These are phyloP conservation scores for Oophaga sylvatica DNA, from an alignment of 2,797 vertebrate genomes.

Conservation along the genomic window DNA sequence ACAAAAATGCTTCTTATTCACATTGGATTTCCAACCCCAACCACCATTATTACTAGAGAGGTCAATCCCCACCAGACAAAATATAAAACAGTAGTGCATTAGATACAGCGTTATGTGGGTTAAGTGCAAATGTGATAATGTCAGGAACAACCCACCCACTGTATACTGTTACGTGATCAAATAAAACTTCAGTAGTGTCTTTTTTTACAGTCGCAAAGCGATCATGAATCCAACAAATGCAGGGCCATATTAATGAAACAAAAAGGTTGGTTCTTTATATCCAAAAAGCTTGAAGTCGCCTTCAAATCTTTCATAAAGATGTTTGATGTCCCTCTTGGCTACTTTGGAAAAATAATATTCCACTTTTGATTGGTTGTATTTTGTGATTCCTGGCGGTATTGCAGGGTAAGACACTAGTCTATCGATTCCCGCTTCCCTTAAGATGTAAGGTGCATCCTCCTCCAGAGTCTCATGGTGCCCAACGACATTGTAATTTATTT, in stretches of 20 bases:
- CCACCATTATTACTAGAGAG: not conserved
- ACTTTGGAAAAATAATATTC: slow-evolving; percentile 89
- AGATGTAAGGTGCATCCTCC: slow-evolving; percentile 87
- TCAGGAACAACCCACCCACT: slow-evolving; percentile 9
- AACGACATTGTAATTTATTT: slow-evolving; percentile 86
- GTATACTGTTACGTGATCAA: not conserved
- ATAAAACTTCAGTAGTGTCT: slow-evolving; percentile 30
- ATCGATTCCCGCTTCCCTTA: slow-evolving; percentile 86
- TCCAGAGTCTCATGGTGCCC: slow-evolving; percentile 97
- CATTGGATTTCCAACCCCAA: not conserved
- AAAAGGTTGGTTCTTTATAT: slow-evolving; percentile 88
- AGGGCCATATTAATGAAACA: slow-evolving; percentile 78
- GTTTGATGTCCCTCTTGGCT: slow-evolving; percentile 86
- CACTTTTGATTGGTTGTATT: slow-evolving; percentile 93
- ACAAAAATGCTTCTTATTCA: slow-evolving; percentile 26
- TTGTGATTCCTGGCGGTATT: slow-evolving; percentile 94
- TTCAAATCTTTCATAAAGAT: slow-evolving; percentile 86
- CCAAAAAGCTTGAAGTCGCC: slow-evolving; percentile 94
- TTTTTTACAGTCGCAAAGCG: not conserved
- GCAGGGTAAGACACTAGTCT: slow-evolving; percentile 89
- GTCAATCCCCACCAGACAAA: not conserved
- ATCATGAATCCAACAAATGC: not conserved
- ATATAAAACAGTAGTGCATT: slow-evolving; percentile 24
- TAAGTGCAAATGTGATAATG: slow-evolving; percentile 39
- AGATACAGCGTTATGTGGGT: slow-evolving; percentile 23